Evolutionary conservation across 2,888 invertebrate genomes (phyloP).

Genomic region (Eupithecia abbreviata): DNA sequence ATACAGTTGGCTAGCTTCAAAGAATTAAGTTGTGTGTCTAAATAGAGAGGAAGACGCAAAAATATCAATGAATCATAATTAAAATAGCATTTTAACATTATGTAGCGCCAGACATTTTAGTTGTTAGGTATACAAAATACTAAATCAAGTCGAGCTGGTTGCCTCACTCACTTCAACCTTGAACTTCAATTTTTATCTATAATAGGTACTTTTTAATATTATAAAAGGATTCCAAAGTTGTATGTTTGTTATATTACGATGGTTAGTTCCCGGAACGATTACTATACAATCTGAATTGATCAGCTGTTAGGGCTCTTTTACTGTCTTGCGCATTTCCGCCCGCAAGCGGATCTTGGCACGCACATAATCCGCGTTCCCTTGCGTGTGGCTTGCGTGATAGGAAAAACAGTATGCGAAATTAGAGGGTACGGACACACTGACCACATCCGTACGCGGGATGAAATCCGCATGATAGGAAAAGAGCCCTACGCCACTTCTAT

Average conservation of each 20-base stretch:
- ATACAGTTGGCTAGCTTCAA: neutral
- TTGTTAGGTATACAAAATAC: conserved; percentile 2
- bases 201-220: neutral
- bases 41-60: neutral
- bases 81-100: neutral
- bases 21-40: neutral
- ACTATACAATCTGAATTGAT: too few species aligned
- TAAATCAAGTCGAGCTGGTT: conserved; percentile 10
- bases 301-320: too few species aligned
- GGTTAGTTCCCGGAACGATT: too few species aligned
- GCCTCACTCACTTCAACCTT: conserved; percentile 10
- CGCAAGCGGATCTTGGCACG: too few species aligned
- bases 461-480: too few species aligned
- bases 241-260: neutral
- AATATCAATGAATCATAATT: neutral
- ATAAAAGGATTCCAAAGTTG: neutral
- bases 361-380: too few species aligned
- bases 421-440: too few species aligned
- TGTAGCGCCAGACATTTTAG: conserved; percentile 1
- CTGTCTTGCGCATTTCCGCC: too few species aligned
- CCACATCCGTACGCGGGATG: too few species aligned
- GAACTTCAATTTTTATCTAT: conserved; percentile 1
- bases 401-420: too few species aligned
- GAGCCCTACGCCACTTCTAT: too few species aligned
- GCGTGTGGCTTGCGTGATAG: too few species aligned